These are phyloP conservation scores for Notechis scutatus DNA, from an alignment of 2,113 vertebrate genomes.

Conservation along the genomic window DNA sequence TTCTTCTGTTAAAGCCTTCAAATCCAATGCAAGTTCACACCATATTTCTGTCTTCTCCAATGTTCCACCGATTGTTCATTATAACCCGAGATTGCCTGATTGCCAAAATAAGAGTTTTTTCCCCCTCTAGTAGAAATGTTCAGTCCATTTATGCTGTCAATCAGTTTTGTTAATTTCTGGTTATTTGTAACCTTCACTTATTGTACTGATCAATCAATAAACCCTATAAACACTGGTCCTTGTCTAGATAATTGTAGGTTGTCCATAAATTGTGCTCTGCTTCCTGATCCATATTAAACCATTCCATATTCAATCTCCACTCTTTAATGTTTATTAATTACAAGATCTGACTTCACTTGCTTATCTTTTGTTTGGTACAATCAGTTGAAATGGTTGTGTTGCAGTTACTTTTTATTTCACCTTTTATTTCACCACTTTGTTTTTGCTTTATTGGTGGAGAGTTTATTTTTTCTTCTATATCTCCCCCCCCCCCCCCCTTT, in stretches of 20 bases:
- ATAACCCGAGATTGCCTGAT: not conserved
- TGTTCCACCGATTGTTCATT: not conserved
- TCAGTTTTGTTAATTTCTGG: not conserved
- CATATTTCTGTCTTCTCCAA: not conserved
- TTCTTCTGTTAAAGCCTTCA: not conserved
- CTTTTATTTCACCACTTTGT: not conserved
- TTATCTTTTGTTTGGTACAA: not conserved
- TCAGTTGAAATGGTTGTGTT: not conserved
- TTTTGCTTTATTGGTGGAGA: not conserved
- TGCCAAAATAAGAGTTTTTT: not conserved
- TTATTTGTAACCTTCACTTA: not conserved
- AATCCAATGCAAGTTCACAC: not conserved
- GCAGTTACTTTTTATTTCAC: not conserved
- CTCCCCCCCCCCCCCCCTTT: not conserved
- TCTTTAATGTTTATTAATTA: not conserved
- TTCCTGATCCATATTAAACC: not conserved
- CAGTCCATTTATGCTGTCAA: not conserved
- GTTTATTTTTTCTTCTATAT: not conserved
- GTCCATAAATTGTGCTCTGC: not conserved
- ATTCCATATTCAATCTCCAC: not conserved
- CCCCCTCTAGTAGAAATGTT: not conserved
- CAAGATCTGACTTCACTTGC: not conserved
- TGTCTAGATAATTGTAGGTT: not conserved
- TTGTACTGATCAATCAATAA: not conserved
- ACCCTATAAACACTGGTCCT: not conserved